Evolutionary conservation across 2,888 invertebrate species (phyloP), one percentile per base, ranked within the genome.

Genomic region (Boloria euphrosyne): DNA sequence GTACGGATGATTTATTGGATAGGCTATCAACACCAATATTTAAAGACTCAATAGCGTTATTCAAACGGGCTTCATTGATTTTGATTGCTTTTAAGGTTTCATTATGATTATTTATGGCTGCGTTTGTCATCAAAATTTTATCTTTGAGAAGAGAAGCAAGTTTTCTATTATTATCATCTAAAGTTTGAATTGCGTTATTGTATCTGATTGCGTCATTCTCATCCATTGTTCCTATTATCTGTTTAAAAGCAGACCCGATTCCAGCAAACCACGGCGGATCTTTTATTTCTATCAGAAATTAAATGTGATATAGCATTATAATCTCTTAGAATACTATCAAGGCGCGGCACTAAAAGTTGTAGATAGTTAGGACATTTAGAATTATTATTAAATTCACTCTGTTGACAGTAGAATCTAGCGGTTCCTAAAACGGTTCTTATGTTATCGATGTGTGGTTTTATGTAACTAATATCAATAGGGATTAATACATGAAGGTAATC

Each of bases 191-290:
- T 13, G 73, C 69, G 16, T 71, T 67, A 61, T 75, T 70, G 54
- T 75, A 79, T 54, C 73, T 63, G 65, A 70, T 50, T 0, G 73
- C 78, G 78, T 62, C 22, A 22, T 22, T 22, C 22, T 22, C 22
- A 22, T 22, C 22, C 22, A 22, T 22, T 7, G 73, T 76, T 17
- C 77, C 78, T 38, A 75, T 72, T 6, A 80, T 68, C 16, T 73
- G 68, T 67, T 77, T 78, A 27, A 75, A 75, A 18, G 73, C 51
- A 0, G 73, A 66, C 1, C 77, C 76, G 76, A 63, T 67, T 6
- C 17, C 16, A 18, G 22, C 22, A 22, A 22, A 22, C 22, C 22
- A 22, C 49, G 16, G 16, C 49, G 3, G 49, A 49, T 10, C 49
- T 49, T 49, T 49, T 49, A 6, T 7, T 17, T 17, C 17, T 49